Base-by-base conservation (phyloP, 2,888 invertebrate species). In the Ennomos erosarius region DNA sequence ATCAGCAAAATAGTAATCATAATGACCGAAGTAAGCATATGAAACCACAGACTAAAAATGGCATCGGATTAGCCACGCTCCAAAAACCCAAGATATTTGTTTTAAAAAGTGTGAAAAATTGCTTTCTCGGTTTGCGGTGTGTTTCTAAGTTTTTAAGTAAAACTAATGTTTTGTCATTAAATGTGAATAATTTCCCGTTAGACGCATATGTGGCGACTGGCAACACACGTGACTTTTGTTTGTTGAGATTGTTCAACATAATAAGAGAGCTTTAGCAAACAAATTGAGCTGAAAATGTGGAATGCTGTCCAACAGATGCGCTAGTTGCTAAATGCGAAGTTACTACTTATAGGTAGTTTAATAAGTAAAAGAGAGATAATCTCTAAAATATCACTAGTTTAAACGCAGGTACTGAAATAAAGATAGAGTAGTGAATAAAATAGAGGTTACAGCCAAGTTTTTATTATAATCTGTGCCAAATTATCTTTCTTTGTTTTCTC, bases 101-200 rank as follows among this genome's bases (percentile, higher is more conserved):
- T 87, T 87, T 87, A 85, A 74, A 26, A 78, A 84, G 82, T 89
- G 88, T 92, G 90, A 91, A 91, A 85, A 91, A 92, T 92, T 77
- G 82, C 76, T 88, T 90, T 85, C 80, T 78, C 65, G 87, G 87
- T 87, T 79, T 85, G 90, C 79, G 89, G 89, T 87, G 59, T 69
- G 77, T 81, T 79, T 79, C 83, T 48, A 50, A 49, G 49, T 16
- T 59, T 85, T 87, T 87, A 88, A 89, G 87, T 81, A 83, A 85
- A 87, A 91, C 79, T 84, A 88, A 91, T 91, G 86, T 84, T 88
- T 84, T 79, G 73, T 81, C 82, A 87, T 90, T 89, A 90, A 68
- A 75, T 79, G 68, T 81, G 81, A 82, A 82, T 84, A 81, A 87
- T 76, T 78, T 76, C 75, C 73, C 73, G 71, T 68, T 57, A 66